Evolutionary conservation across 37 sponge, comb jelly and placozoan genomes (phyloP).

Genomic region (Halisarca cf. caerulea): DNA sequence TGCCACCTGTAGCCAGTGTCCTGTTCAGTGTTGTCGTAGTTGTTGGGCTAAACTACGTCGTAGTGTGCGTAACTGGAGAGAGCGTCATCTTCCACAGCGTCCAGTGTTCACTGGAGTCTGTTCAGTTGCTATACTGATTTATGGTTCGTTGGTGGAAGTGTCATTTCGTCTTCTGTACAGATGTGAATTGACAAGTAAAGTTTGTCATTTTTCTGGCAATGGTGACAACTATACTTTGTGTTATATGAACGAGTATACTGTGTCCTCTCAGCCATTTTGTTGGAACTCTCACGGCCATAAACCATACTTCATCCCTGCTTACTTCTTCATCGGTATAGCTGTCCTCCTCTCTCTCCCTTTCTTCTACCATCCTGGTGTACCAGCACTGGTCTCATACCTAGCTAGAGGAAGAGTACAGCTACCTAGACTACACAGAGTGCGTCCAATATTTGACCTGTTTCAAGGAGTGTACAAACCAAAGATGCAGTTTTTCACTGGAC

Average conservation of each 20-base stretch:
- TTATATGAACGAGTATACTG: too few relatives aligned
- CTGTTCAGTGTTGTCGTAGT: neutral
- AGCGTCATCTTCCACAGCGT: neutral
- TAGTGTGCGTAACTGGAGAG: neutral
- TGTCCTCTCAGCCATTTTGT: too few relatives aligned
- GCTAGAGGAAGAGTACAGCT: neutral
- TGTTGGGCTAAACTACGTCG: neutral
- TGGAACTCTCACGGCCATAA: too few relatives aligned
- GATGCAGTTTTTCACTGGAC: constrained; percentile 3
- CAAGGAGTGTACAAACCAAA: constrained; percentile 22
- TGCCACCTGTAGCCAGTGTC: neutral
- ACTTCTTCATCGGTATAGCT: neutral
- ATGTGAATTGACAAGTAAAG: too few relatives aligned
- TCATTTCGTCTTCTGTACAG: neutral
- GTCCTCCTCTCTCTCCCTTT: neutral
- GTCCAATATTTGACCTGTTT: neutral
- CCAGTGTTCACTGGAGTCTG: neutral
- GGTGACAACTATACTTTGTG: too few relatives aligned
- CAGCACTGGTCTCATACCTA: neutral
- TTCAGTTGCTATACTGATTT: neutral
- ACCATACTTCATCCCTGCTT: neutral
- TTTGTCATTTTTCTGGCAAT: too few relatives aligned
- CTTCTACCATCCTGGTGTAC: constrained; percentile 4
- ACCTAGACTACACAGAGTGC: neutral
- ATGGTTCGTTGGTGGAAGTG: neutral